Conservation (phyloP, 2,797 vertebrate genomes). For the Saxicola maurus region DNA sequence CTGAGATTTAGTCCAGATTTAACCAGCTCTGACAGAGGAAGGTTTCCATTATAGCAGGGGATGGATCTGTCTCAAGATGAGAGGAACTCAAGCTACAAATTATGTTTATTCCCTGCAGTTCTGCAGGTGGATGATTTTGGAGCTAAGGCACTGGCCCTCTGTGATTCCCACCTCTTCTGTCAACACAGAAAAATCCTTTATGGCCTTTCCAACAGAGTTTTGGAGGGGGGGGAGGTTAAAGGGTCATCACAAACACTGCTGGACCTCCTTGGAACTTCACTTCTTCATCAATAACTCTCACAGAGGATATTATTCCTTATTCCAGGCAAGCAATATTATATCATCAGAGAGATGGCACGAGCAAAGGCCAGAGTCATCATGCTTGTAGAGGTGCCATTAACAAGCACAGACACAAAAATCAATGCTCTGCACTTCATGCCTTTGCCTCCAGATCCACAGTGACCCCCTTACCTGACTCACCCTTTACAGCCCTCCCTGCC, state of each 20-base stretch:
- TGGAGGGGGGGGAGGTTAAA: background rate
- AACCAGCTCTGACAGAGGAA: background rate
- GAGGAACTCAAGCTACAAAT: background rate
- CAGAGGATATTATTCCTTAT: background rate
- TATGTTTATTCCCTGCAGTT: background rate
- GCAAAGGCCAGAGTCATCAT: background rate
- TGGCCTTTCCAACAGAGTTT: background rate
- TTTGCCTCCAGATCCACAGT: background rate
- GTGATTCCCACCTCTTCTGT: background rate
- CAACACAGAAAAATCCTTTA: background rate
- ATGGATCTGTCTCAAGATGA: background rate
- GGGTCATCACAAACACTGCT: background rate
- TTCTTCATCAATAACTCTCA: background rate
- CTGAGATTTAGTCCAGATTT: background rate
- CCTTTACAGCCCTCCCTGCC: background rate
- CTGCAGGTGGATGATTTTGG: background rate
- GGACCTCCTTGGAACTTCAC: background rate
- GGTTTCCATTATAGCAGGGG: background rate
- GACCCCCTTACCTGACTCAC: background rate
- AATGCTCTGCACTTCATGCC: background rate
- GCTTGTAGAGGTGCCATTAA: background rate
- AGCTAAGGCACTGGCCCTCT: background rate
- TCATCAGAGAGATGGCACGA: background rate
- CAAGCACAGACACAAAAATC: slow-evolving; percentile 13
- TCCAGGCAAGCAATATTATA: background rate